phyloP scores from a whole-genome alignment of 2,888 invertebrate genomes.

The Drosophila affinis region DNA sequence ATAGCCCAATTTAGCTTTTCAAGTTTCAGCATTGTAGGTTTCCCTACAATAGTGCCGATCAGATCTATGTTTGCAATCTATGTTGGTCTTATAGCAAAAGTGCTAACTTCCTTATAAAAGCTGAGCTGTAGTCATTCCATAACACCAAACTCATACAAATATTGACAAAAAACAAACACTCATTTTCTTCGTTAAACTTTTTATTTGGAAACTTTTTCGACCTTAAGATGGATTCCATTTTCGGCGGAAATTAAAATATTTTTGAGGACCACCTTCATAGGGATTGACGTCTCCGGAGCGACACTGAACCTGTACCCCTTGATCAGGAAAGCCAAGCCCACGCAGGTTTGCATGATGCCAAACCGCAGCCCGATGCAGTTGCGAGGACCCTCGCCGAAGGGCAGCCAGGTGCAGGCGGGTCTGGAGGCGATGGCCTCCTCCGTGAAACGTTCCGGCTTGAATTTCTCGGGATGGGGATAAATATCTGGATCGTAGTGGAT shows the following conservation, averaged over 20 bases:
- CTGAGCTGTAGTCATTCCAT: not conserved
- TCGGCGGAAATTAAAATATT: conserved; percentile 60
- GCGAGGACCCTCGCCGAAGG: conserved; percentile 82
- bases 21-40: too few species aligned
- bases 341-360: conserved; percentile 74
- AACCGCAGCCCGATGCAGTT: conserved; percentile 81
- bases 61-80: not conserved
- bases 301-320: conserved; percentile 62
- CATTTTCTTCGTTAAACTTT: not conserved
- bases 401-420: conserved; percentile 80
- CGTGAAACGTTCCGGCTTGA: conserved; percentile 86
- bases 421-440: conserved; percentile 85
- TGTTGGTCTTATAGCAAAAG: not conserved
- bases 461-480: conserved; percentile 85
- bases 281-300: conserved; percentile 58
- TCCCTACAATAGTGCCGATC: not conserved
- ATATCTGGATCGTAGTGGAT: conserved; percentile 85
- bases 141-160: not conserved
- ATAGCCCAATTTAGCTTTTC: not conserved
- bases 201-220: conserved; percentile 48
- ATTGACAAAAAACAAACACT: not conserved
- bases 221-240: conserved; percentile 68
- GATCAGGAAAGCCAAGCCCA: conserved; percentile 69
- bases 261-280: conserved; percentile 48
- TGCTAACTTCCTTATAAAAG: not conserved